Evolutionary conservation across 2,888 invertebrate species (phyloP), one percentile per base, ranked within the genome.

Genomic region (Rhorus exstirpatorius): DNA sequence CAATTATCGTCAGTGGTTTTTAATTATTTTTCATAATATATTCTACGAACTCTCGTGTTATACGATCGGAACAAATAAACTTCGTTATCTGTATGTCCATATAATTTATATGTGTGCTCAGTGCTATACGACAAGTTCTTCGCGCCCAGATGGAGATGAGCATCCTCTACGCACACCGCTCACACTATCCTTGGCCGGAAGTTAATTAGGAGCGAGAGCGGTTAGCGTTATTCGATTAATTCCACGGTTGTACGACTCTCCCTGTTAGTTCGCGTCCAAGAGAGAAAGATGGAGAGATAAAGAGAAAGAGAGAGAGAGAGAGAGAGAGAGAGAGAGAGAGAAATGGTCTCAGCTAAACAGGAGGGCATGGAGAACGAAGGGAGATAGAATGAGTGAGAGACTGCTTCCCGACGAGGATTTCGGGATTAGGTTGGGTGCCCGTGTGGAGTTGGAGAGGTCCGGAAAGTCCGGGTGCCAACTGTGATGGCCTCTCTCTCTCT

Each of bases 381-480:
- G 55, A 70, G 49, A 51, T 31, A 55, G 55, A 67, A 49, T 17
- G 61, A 61, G 67, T 58, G 63, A 74, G 75, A 79, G 21, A 75
- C 63, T 26, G 63, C 51, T 70, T 60, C 53, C 70, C 79, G 19
- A 70, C 75, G 58, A 72, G 84, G 84, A 85, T 85, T 82, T 82
- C 77, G 71, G 82, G 85, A 85, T 85, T 85, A 83, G 61, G 74
- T 63, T 46, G 67, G 21, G 65, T 53, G 38, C 75, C 53, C 63
- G 55, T 65, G 70, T 75, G 71, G 65, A 75, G 31, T 21, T 38
- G 44, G 65, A 75, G 55, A 63, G 75, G 49, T 78, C 74, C 81
- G 79, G 70, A 76, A 84, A 85, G 67, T 81, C 85, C 85, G 90
- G 86, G 89, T 90, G 90, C 90, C 91, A 91, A 91, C 89, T 89